Evolutionary conservation across 2,113 vertebrate species (phyloP).

Genomic region (Anseranas semipalmata): DNA sequence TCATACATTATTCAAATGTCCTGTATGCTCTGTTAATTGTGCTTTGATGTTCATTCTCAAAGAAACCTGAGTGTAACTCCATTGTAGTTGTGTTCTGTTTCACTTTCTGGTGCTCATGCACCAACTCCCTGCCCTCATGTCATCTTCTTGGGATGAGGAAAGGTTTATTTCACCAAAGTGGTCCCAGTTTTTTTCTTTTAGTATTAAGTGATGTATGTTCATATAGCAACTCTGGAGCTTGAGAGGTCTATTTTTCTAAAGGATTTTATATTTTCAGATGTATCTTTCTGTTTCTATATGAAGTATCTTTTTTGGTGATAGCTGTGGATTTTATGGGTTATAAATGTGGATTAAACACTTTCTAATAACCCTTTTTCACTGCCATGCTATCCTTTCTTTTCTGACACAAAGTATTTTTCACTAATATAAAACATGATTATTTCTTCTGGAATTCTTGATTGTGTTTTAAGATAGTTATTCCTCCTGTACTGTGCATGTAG

Average conservation of each 20-base stretch:
- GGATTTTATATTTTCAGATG: not conserved
- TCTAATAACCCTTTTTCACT: not conserved
- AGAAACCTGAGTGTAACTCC: not conserved
- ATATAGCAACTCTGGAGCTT: not conserved
- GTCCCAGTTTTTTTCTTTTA: not conserved
- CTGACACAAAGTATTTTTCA: not conserved
- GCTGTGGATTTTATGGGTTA: not conserved
- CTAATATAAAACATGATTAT: not conserved
- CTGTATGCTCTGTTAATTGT: not conserved
- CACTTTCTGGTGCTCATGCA: not conserved
- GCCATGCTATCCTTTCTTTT: not conserved
- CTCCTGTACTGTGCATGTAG: not conserved
- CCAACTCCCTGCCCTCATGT: not conserved
- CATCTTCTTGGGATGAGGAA: not conserved
- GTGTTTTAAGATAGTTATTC: not conserved
- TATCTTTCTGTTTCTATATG: not conserved
- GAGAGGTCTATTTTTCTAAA: not conserved
- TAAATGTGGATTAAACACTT: not conserved
- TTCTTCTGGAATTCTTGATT: not conserved
- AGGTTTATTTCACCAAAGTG: not conserved
- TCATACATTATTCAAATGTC: not conserved
- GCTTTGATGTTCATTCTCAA: not conserved
- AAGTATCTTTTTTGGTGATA: not conserved
- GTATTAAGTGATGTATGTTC: not conserved
- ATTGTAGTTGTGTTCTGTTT: not conserved